Evolutionary conservation across 2,113 vertebrate species (phyloP), one percentile per base, ranked within the genome.

Genomic region (Lamprologus lemairii): DNA sequence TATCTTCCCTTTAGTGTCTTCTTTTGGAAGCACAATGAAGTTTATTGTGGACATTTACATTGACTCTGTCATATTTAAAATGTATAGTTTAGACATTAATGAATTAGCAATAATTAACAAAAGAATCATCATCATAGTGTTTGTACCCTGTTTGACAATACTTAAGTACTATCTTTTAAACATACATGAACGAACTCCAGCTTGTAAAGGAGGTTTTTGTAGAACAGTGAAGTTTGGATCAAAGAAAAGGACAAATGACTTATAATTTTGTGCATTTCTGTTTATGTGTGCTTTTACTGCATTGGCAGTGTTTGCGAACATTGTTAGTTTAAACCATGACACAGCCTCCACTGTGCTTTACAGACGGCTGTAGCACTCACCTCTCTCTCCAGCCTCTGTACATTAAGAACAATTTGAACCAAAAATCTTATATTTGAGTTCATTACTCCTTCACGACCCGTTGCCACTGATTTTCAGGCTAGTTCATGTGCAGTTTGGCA

Each of bases 121-220:
- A 42, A 42, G 2, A 71, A 16, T 68, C 35, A 23, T 40, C 63
- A 21, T 68, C 63, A 4, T 40, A 3, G 1, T 37, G 60, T 65
- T 68, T 68, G 19, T 68, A 68, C 63, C 11, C 35, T 1, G 35
- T 40, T 37, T 19, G 33, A 65, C 57, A 37, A 65, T 1, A 37
- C 60, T n/a, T 65, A 65, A 65, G 31, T 65, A 37, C 0, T 37
- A 65, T 21, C 10, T 37, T 68, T 37, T 65, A 37, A 71, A 40
- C 1, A 21, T 40, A 71, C 35, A 14, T 14, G 0, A 71, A 42
- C 0, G 0, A 71, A 4, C n/a, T 40, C n/a, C 7, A 6, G 35
- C 35, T 71, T 42, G 63, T 42, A 71, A 71, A 40, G 63, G n/a
- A 40, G 35, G 11, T 42, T 71, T 65, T 65, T 7, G 60, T 37